Base-by-base conservation (phyloP, 2,113 vertebrate genomes). In the Gila orcuttii region DNA sequence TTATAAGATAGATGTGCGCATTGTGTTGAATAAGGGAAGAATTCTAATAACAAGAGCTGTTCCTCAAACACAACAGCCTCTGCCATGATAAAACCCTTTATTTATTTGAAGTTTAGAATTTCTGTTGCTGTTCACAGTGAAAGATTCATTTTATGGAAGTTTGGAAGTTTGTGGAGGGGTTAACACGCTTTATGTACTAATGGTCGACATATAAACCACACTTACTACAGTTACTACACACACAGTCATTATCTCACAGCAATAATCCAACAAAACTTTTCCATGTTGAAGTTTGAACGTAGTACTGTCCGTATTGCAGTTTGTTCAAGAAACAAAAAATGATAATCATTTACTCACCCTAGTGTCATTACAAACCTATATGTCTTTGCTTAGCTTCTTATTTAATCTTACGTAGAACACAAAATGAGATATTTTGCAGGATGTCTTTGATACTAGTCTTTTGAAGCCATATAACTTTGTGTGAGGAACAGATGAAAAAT, bases 1-100 rank as follows among this genome's bases (percentile, higher is more conserved):
- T 83, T 73, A 83, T 33, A 8, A 83, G 50, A 83, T 28, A 17
- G 50, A 83, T 73, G 21, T 55, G 81, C 66, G 42, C 50, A 59
- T 39, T 13, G 3, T 21, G 42, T 50, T 28, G n/a, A 66, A 47
- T 60, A 79, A 47, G 9, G 59, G 3, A 66, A 50, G 45, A 82
- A 33, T 68, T n/a, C 11, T 4, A 52, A 52, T 52, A 69, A 33
- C 79, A 68, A 69, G 60, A 66, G 42, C 59, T 23, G 79, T 47
- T 81, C n/a, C 17, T 28, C 42, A 81, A 81, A 47, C 42, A 28
- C 17, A 45, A 15, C 15, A 62, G n/a, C 59, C 9, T 79, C 31
- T 60, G 7, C 23, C 21, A 13, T 66, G 13, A 77, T 52, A 21
- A 81, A 25, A 45, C 62, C 12, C 42, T 50, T 82, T 82, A 31